Conservation (phyloP, 2,888 invertebrate genomes). For the Papilio protenor region DNA sequence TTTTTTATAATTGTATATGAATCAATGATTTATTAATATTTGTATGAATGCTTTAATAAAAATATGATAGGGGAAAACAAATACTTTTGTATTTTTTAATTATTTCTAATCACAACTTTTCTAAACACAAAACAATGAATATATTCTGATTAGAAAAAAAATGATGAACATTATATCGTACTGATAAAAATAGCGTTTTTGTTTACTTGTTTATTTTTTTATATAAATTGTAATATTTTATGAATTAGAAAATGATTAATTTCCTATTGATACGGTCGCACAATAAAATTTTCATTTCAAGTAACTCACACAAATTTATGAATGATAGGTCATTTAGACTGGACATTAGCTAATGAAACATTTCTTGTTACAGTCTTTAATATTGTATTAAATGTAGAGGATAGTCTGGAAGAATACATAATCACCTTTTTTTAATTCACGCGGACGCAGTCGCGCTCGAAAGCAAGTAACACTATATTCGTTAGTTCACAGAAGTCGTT, state of each 20-base stretch:
- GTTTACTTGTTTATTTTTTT: neutral
- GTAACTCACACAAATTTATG: neutral
- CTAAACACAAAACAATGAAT: neutral
- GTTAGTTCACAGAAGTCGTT: no score
- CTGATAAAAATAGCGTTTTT: neutral
- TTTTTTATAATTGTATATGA: neutral
- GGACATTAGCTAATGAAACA: neutral
- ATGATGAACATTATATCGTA: no score
- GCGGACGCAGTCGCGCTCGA: no score
- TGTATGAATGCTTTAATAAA: neutral
- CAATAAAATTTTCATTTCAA: neutral
- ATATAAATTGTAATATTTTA: neutral
- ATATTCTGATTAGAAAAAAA: neutral
- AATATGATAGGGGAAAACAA: neutral
- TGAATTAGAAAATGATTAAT: neutral
- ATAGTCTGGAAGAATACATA: no score
- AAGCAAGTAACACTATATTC: neutral
- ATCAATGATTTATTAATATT: neutral
- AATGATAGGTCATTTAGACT: neutral
- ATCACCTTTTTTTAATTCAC: neutral
- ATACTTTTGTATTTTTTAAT: neutral
- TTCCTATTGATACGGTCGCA: neutral
- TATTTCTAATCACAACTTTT: neutral
- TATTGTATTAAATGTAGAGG: neutral
- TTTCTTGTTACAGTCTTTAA: neutral